Evolutionary conservation across 2,113 vertebrate genomes (phyloP).

Genomic region (Corythaeola cristata): DNA sequence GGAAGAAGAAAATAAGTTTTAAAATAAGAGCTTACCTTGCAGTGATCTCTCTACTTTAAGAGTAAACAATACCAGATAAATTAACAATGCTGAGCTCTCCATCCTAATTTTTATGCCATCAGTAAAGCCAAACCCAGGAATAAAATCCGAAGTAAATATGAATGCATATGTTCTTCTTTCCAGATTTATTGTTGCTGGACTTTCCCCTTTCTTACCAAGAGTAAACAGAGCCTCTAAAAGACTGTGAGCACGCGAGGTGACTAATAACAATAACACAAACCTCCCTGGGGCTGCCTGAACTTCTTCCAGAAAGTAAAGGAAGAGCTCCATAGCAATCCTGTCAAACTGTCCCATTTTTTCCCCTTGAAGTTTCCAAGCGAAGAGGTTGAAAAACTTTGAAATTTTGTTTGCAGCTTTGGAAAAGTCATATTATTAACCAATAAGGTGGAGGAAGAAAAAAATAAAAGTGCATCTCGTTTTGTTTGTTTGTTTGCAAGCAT

Average conservation of each 20-base stretch:
- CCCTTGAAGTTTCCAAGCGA: not conserved
- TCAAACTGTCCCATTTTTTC: not conserved
- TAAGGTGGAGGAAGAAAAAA: rapidly evolving
- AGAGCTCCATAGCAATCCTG: not conserved
- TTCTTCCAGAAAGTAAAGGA: not conserved
- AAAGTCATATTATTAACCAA: not conserved
- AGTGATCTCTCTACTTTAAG: not conserved
- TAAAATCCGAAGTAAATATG: not conserved
- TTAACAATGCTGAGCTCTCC: not conserved
- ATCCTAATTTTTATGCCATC: not conserved
- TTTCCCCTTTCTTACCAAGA: not conserved
- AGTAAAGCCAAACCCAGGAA: not conserved
- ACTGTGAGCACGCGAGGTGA: rapidly evolving
- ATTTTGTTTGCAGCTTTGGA: not conserved
- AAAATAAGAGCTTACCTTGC: not conserved
- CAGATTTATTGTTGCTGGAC: not conserved
- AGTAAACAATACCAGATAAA: not conserved
- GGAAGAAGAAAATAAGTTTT: not conserved
- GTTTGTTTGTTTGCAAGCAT: not conserved
- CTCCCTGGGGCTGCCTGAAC: not conserved
- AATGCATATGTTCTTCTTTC: not conserved
- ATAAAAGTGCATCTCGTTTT: not conserved
- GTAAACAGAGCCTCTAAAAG: not conserved
- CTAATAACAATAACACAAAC: not conserved
- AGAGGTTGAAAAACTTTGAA: not conserved